Evolutionary conservation across 2,888 invertebrate species (phyloP), one percentile per base, ranked within the genome.

Genomic region (Elmis aenea): DNA sequence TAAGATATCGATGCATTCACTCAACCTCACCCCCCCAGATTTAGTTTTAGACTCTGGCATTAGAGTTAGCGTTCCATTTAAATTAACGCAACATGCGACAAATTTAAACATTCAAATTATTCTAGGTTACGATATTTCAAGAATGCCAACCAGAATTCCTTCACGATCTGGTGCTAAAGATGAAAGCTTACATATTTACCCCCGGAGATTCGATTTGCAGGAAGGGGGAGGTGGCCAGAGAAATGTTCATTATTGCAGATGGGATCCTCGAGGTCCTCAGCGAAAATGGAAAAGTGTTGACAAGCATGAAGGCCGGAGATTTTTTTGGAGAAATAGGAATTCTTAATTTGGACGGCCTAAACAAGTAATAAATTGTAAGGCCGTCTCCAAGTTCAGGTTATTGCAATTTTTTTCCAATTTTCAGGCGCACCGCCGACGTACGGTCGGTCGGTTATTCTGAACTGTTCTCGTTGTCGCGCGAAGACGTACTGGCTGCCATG

Each of bases 321-420:
- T 96, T 96, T 72, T 96, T 96, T 59, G 95, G 95, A 1, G 95
- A 96, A 73, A 96, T 96, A 52, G 95, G 95, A 16, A 95, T 96
- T 48, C 75, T 96, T 3, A 95, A 95, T 68, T 73, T 96, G 36
- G 95, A 95, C 61, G 94, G 95, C 9, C 76, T 94, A 5, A 95
- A 96, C 69, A 94, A 93, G 94, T 94, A 70, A 70, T 72, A n/a
- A n/a, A n/a, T n/a, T n/a, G n/a, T 62, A 13, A 8, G 6, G 8
- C 18, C 18, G 8, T 18, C 5, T 18, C 18, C 5, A 18, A 6
- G 8, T 8, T 18, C 18, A 8, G 5, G 5, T 18, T 18, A n/a
- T n/a, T n/a, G n/a, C n/a, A n/a, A n/a, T n/a, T n/a, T n/a, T n/a
- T n/a, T 6, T 18, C 18, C 5, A 18, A 6, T 18, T 51, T 61